Evolutionary conservation across 2,797 vertebrate genomes (phyloP).

Genomic region (Micromesistius poutassou): DNA sequence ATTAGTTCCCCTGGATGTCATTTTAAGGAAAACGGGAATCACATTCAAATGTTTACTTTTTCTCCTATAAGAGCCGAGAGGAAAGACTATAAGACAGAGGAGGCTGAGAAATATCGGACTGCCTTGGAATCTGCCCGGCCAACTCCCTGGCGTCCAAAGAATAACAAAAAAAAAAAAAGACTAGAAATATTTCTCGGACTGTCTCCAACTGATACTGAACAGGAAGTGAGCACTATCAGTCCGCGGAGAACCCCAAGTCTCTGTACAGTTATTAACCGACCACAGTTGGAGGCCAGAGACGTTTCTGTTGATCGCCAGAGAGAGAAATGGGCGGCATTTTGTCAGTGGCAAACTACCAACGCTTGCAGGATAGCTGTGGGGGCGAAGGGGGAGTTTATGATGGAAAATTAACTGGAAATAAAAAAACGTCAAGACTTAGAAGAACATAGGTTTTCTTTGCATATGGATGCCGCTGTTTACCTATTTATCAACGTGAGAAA

Average conservation of each 20-base stretch:
- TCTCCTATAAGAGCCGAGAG: neutral
- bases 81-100: neutral
- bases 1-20: neutral
- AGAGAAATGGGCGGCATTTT: neutral
- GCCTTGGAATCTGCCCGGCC: slow-evolving; percentile 31
- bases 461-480: neutral
- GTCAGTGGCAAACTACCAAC: neutral
- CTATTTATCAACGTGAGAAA: neutral
- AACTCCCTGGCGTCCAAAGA: slow-evolving; percentile 61
- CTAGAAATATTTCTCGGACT: slow-evolving; percentile 53
- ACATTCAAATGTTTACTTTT: neutral
- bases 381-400: neutral
- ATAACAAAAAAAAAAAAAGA: slow-evolving; percentile 54
- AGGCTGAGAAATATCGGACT: slow-evolving; percentile 57
- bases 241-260: neutral
- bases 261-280: neutral
- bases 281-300: neutral
- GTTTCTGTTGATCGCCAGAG: neutral
- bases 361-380: neutral
- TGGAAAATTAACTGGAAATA: neutral
- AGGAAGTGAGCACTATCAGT: slow-evolving; percentile 40
- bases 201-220: slow-evolving; percentile 52
- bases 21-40: neutral
- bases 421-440: neutral
- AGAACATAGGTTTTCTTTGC: neutral